Base-by-base conservation (phyloP, 2,797 vertebrate genomes). In the Gobio occitaniae region DNA sequence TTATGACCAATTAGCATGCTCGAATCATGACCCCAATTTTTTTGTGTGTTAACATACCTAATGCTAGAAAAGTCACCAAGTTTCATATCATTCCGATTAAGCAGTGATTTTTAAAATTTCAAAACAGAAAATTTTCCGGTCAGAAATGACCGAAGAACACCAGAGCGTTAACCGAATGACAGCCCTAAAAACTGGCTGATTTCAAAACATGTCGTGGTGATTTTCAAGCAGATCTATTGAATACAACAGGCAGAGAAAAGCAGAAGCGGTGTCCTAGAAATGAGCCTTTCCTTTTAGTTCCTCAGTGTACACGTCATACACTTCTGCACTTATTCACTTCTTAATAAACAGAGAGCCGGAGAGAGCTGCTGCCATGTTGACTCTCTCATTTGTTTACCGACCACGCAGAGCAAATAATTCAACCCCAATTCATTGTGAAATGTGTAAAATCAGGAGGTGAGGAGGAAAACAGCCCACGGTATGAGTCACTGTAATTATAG, bases 401-500 rank as follows among this genome's bases (percentile, higher is more conserved):
- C 50, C 69, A 85, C 47, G 71, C 74, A 56, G 59, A 71, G 47
- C 71, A 77, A 70, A 44, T 52, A 76, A 84, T 79, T 15, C 69
- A 11, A 78, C 44, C 56, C 0, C 66, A 17, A 76, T 84, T 71
- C 41, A 87, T 81, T 87, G 83, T 84, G 83, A 84, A 84, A 84
- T 36, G 44, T 78, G 86, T 84, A 81, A 76, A 79, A 50, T 29
- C 65, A n/a, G 17, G 65, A 63, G 65, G 29, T 52, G 19, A 84
- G 71, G 61, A 80, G 38, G 66, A 79, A 82, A 79, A 52, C 70
- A 79, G 44, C 86, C 83, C 41, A 52, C 86, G 32, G 82, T 11
- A 66, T 89, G 84, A 87, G 68, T 87, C 84, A 86, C 44, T 66
- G n/a, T 86, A 87, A 89, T 87, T 82, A 72, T 79, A 47, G 44